Evolutionary conservation across 2,888 invertebrate genomes (phyloP).

Genomic region (Dermolepida albohirtum): DNA sequence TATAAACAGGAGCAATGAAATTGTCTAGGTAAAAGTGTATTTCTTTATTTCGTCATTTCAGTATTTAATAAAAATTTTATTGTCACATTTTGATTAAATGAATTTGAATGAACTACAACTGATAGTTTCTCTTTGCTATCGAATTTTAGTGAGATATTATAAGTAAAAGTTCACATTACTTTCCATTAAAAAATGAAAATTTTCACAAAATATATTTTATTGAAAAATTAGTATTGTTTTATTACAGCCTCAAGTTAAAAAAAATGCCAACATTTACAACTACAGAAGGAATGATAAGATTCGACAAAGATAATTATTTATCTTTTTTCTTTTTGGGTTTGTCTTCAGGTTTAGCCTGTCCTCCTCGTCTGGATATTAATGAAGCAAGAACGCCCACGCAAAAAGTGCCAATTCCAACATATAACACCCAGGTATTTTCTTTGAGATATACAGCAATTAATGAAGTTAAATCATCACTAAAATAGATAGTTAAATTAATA

Average conservation of each 20-base stretch:
- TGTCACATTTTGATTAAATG: too few relatives aligned
- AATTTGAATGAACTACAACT: too few relatives aligned
- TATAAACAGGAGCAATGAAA: too few relatives aligned
- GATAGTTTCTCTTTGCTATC: background rate
- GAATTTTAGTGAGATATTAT: background rate
- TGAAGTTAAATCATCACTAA: slow-evolving; percentile 72
- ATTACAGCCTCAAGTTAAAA: slow-evolving; percentile 30
- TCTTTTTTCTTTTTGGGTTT: slow-evolving; percentile 46
- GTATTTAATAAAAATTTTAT: too few relatives aligned
- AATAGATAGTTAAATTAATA: slow-evolving; percentile 52
- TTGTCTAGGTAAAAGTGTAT: too few relatives aligned
- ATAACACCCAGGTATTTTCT: slow-evolving; percentile 70
- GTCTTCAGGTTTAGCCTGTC: slow-evolving; percentile 21
- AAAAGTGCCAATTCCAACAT: slow-evolving; percentile 66
- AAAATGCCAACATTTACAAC: background rate
- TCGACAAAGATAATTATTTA: slow-evolving; percentile 36
- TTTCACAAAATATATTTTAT: slow-evolving; percentile 38
- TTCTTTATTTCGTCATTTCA: too few relatives aligned
- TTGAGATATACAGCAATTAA: slow-evolving; percentile 68
- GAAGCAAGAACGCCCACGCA: slow-evolving; percentile 64
- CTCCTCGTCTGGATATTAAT: slow-evolving; percentile 53
- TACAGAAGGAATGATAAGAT: background rate
- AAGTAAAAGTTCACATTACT: slow-evolving; percentile 2
- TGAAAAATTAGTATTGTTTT: slow-evolving; percentile 28
- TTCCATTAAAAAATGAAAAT: slow-evolving; percentile 9